phyloP scores from a whole-genome alignment of 2,113 vertebrate species.

The Syrrhaptes paradoxus region DNA sequence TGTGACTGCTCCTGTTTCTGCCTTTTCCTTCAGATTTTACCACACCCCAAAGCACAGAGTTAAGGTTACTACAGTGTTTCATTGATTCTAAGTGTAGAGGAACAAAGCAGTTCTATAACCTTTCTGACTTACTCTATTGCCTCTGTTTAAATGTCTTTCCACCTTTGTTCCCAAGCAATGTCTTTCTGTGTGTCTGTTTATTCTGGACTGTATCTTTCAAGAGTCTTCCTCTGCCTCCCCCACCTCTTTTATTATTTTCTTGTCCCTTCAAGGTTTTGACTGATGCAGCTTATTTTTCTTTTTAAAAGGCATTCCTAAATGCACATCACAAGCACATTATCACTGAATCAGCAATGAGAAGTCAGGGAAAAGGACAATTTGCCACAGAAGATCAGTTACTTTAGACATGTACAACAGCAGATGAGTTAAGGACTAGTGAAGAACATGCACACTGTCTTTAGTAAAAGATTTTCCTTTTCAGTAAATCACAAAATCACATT shows the following conservation, averaged over 20 bases:
- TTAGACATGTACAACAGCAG: not conserved
- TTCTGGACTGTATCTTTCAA: not conserved
- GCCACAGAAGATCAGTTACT: not conserved
- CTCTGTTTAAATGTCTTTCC: not conserved
- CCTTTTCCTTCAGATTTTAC: not conserved
- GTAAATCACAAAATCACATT: not conserved
- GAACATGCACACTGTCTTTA: not conserved
- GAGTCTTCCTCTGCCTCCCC: not conserved
- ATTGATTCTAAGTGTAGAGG: not conserved
- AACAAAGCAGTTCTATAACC: not conserved
- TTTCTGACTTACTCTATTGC: not conserved
- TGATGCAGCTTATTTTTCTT: not conserved
- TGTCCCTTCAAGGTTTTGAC: not conserved
- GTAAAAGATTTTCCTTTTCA: not conserved
- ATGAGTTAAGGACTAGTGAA: not conserved
- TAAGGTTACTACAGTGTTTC: not conserved
- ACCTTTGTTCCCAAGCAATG: not conserved
- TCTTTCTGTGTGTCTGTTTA: not conserved
- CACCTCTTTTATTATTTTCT: not conserved
- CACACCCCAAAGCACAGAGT: not conserved
- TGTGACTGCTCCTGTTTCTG: not conserved
- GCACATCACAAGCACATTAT: not conserved
- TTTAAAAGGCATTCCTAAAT: not conserved
- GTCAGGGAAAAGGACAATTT: not conserved
- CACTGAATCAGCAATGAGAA: not conserved